These are phyloP conservation scores for Tethea ocularis DNA, from an alignment of 2,888 invertebrate species.

Conservation along the genomic window DNA sequence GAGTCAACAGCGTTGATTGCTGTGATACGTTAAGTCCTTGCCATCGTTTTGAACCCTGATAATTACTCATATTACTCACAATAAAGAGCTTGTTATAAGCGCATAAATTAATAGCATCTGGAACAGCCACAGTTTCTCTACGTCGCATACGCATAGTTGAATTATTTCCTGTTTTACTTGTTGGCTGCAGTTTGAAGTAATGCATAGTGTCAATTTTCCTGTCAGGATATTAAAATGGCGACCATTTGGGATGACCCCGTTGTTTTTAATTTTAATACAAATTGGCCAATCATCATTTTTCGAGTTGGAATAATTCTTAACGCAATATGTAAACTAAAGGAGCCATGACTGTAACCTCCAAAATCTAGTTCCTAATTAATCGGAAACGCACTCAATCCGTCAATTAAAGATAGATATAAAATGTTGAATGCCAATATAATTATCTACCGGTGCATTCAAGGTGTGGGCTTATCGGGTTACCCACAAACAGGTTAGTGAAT, in stretches of 20 bases:
- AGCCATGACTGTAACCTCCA: background rate
- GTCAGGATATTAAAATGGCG: background rate
- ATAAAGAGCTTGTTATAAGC: constrained; percentile 8
- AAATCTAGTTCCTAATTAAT: constrained; percentile 1
- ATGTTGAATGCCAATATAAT: background rate
- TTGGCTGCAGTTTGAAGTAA: background rate
- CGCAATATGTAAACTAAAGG: too few species aligned
- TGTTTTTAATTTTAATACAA: background rate
- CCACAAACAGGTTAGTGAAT: constrained; percentile 32
- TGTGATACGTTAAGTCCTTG: constrained; percentile 45
- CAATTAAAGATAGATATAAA: constrained; percentile 1
- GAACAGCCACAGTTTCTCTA: background rate
- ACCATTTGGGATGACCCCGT: too few species aligned
- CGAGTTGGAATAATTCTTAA: too few species aligned
- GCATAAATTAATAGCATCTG: background rate
- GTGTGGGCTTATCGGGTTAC: constrained; percentile 16
- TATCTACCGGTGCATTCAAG: constrained; percentile 3
- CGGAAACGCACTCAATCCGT: constrained; percentile 11
- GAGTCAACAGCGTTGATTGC: constrained; percentile 55
- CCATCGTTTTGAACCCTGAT: constrained; percentile 49
- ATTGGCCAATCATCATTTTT: background rate
- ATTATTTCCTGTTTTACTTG: background rate
- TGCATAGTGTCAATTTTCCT: too few species aligned
- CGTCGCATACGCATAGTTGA: background rate
- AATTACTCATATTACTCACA: constrained; percentile 38